Base-by-base conservation (phyloP, 1,140 invertebrate species). In the Geopemphigus sp. region DNA sequence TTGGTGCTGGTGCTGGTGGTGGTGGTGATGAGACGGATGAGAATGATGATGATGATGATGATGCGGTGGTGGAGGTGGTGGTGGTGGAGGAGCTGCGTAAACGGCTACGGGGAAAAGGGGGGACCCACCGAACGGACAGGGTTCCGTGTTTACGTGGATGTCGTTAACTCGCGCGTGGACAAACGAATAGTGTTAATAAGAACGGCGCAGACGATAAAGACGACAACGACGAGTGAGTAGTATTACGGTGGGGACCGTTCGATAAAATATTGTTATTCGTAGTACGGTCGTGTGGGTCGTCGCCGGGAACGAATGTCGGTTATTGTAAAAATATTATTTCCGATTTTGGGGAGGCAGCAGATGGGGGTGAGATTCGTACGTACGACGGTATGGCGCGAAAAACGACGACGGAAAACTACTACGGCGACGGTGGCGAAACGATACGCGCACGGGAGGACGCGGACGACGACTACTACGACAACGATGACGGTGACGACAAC, bases 81-180 rank as follows among this genome's bases (percentile, higher is more conserved):
- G 29, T 10, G 54, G 72, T 5, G 74, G 53, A 29, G 39, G 54
- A 50, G 74, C 74, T 61, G 74, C 56, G 56, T 78, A 78, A 22
- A 78, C 74, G 74, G 74, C 74, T 63, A 78, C 74, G 56, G 74
- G 74, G 74, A 78, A 78, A 78, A 78, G 57, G 74, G 74, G 74
- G 53, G 74, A 78, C 39, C 74, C 74, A 19, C 74, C 39, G 57
- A 78, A 78, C 74, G 74, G 57, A 63, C 74, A 78, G 74, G 74
- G 39, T 78, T 78, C 74, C 74, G 74, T 78, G 74, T 78, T 78
- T 78, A 78, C 57, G 74, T 63, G 54, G 74, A 19, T 24, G 57
- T 61, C 61, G 56, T 45, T 50, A 17, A 54, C 57, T 24, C 29
- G 74, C 24, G 54, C 24, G 54, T n/a, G 22, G 32, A 39, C 32